Percentiles rank a stretch among this genome's conserved stretches.
Conservation (phyloP, 2,888 invertebrate species). For the Lamellibrachia satsuma region DNA sequence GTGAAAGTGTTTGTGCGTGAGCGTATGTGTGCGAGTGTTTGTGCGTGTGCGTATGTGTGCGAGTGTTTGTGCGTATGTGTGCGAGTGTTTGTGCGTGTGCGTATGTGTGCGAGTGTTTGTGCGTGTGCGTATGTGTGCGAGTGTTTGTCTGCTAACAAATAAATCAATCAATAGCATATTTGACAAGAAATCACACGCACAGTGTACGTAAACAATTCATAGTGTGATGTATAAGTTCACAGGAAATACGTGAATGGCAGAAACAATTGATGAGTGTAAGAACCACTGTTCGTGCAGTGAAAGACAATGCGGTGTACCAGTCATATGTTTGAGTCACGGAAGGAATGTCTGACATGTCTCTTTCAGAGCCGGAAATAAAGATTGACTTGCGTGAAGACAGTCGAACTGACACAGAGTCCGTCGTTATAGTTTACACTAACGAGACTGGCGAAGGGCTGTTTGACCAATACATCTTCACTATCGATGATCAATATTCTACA, state of each 20-base stretch:
- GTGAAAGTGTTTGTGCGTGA: too few relatives aligned
- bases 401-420: not conserved
- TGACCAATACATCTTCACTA: not conserved
- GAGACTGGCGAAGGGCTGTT: not conserved
- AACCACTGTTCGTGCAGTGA: not conserved
- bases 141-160: too few relatives aligned
- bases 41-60: too few relatives aligned
- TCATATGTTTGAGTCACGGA: not conserved
- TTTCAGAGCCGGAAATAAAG: not conserved
- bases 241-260: not conserved
- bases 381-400: not conserved
- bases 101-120: too few relatives aligned
- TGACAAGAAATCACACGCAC: too few relatives aligned
- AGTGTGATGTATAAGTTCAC: not conserved
- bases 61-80: too few relatives aligned
- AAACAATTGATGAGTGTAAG: not conserved
- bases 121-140: too few relatives aligned
- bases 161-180: too few relatives aligned
- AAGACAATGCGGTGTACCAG: not conserved
- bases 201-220: not conserved
- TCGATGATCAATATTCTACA: not conserved
- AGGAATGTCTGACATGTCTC: not conserved
- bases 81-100: too few relatives aligned
- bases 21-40: too few relatives aligned
- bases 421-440: not conserved